Evolutionary conservation across 2,113 vertebrate species (phyloP).

Genomic region (Elgaria multicarinata): DNA sequence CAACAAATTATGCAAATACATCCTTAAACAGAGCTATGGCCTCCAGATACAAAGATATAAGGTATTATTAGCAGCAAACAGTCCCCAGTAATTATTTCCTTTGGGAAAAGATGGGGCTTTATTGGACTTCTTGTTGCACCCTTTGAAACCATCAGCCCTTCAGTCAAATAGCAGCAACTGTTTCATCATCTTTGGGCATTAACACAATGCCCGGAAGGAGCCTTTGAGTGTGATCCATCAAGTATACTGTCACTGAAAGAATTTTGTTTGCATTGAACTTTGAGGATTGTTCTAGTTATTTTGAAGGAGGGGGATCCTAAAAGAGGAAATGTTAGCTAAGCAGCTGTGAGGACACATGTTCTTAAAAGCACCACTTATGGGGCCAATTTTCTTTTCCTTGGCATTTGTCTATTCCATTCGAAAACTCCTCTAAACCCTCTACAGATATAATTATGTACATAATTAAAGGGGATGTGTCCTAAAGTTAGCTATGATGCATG

Average conservation of each 20-base stretch:
- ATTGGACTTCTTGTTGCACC: neutral
- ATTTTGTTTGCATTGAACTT: neutral
- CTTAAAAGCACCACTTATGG: neutral
- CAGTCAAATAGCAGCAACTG: neutral
- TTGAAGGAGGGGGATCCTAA: neutral
- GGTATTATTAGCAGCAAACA: neutral
- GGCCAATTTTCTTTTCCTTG: neutral
- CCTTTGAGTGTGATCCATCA: neutral
- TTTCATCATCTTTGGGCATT: neutral
- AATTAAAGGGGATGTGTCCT: slow-evolving; percentile 17
- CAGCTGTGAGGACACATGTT: neutral
- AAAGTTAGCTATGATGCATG: neutral
- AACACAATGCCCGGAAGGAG: neutral
- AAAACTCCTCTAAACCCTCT: neutral
- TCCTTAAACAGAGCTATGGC: neutral
- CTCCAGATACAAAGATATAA: neutral
- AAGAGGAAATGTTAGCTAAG: neutral
- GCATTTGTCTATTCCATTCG: slow-evolving; percentile 1
- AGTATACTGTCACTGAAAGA: neutral
- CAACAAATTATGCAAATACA: neutral
- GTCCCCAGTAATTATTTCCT: neutral
- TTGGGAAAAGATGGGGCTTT: neutral
- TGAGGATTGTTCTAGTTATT: neutral
- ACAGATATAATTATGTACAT: slow-evolving; percentile 22
- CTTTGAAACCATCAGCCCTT: neutral